Base-by-base conservation (phyloP, 2,113 vertebrate species). In the Arizona elegans region DNA sequence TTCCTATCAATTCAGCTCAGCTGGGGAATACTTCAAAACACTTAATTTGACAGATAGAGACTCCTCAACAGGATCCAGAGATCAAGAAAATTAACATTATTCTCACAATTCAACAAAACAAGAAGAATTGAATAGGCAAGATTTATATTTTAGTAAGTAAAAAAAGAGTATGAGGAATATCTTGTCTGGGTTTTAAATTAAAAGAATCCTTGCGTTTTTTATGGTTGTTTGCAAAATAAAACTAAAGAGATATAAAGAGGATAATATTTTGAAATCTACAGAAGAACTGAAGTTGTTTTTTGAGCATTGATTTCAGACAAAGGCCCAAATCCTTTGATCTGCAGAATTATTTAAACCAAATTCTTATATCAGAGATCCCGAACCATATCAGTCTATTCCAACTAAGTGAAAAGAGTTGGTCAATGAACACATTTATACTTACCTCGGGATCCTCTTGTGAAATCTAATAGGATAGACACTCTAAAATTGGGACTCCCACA, bases 371-470 rank as follows among this genome's bases (percentile, higher is more conserved):
- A 21, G 43, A 70, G 33, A 53, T 70, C 3, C 38, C 33, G 11
- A 91, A 65, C 19, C 33, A 6, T n/a, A 47, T 0, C 59, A 54
- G 59, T 23, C 1, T 8, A 87, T 2, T 0, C 2, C 4, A 54
- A 26, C 21, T 54, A 55, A 50, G 91, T 53, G 5, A 91, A 17
- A 58, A 33, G 26, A 38, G 1, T 0, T 13, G 91, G 24, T 29
- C 4, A 0, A 0, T 0, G 0, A 0, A 59, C 23, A 52, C 10
- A 90, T 29, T 65, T 15, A 15, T 2, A 94, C 95, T 52, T 92
- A 99, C 99, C 99, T 98, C 99, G 96, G 3, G 99, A 99, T 52
- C 99, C 99, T 11, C 99, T 98, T 0, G 98, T 99, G 96, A 98
- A 99, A 97, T 99, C 99, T 33, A 99, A 96, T 29, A 99, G 96